These are phyloP conservation scores for Dendrolimus kikuchii DNA, from an alignment of 1,140 invertebrate genomes.

Conservation along the genomic window DNA sequence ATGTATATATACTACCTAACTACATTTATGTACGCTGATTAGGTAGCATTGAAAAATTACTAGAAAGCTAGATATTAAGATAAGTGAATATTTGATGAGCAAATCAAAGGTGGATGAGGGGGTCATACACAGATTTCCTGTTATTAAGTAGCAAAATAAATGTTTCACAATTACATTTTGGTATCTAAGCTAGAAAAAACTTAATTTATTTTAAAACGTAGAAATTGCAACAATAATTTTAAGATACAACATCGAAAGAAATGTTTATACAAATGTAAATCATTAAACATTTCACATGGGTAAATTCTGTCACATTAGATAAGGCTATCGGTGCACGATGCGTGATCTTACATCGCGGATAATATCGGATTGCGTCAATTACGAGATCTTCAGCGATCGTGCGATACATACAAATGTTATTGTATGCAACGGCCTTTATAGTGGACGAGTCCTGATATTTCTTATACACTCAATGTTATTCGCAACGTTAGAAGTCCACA, in stretches of 20 bases:
- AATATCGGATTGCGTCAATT: slow-evolving; percentile 66
- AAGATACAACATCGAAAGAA: slow-evolving; percentile 20
- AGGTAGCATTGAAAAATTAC: not conserved
- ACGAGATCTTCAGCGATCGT: slow-evolving; percentile 52
- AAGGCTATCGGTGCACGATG: slow-evolving; percentile 48
- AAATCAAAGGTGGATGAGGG: not conserved
- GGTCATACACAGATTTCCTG: not conserved
- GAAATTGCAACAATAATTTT: not conserved
- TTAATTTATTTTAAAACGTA: too few species aligned
- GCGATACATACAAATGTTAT: slow-evolving; percentile 58
- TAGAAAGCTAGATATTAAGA: not conserved
- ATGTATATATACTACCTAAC: not conserved
- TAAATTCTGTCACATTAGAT: slow-evolving; percentile 44
- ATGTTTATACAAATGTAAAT: slow-evolving; percentile 50
- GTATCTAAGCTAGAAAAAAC: too few species aligned
- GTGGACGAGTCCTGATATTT: slow-evolving; percentile 1
- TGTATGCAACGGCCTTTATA: slow-evolving; percentile 51
- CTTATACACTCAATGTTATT: too few species aligned
- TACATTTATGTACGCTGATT: not conserved
- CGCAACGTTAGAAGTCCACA: too few species aligned
- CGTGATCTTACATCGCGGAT: slow-evolving; percentile 60
- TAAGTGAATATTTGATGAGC: not conserved
- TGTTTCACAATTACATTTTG: too few species aligned
- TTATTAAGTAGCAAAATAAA: not conserved
- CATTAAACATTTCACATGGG: slow-evolving; percentile 50